phyloP scores from a whole-genome alignment of 2,797 vertebrate species.

The Cyprinodon diabolis region DNA sequence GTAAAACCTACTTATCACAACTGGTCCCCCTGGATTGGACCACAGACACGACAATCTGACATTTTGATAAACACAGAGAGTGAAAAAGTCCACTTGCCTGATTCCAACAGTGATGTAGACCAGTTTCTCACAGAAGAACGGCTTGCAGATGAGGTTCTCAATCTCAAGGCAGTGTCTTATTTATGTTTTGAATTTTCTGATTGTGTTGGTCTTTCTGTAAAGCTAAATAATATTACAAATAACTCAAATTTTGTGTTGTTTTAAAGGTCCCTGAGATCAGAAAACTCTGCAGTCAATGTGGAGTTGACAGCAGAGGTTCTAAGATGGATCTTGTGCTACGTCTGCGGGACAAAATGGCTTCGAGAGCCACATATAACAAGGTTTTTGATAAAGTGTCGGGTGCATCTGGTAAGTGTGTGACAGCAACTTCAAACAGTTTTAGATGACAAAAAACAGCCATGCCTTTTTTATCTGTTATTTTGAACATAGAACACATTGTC shows the following conservation, averaged over 20 bases:
- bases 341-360: background rate
- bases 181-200: background rate
- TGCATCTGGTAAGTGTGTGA: too few species aligned
- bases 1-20: slow-evolving; percentile 1
- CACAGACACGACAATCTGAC: slow-evolving; percentile 2
- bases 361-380: slow-evolving; percentile 4
- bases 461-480: too few species aligned
- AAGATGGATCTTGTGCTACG: slow-evolving; percentile 6
- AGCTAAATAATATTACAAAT: background rate
- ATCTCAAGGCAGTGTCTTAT: slow-evolving; percentile 5
- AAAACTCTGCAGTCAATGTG: slow-evolving; percentile 2
- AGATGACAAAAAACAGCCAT: too few species aligned
- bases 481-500: too few species aligned
- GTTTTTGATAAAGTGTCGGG: background rate
- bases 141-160: background rate
- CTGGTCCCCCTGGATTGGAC: slow-evolving; percentile 9
- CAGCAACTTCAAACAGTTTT: too few species aligned
- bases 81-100: background rate
- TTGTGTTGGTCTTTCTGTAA: background rate
- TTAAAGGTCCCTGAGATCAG: background rate
- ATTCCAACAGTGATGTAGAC: background rate
- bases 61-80: background rate
- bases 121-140: background rate
- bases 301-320: slow-evolving; percentile 3
- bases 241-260: background rate